Percentiles rank a stretch among this genome's conserved stretches.
Evolutionary conservation across 2,797 vertebrate species (phyloP).

Genomic region (Etheostoma perlongum): DNA sequence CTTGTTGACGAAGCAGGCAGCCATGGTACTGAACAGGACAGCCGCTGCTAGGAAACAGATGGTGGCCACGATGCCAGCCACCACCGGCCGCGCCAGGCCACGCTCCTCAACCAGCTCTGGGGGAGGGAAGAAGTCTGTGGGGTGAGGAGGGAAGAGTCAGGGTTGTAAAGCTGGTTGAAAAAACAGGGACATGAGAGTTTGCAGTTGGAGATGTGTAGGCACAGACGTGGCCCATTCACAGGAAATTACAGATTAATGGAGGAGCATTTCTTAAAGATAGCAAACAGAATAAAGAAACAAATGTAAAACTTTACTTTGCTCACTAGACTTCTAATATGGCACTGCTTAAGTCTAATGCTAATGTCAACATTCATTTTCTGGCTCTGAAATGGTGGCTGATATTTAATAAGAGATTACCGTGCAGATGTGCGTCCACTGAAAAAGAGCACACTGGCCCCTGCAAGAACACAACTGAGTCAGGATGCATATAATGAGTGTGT

Average conservation of each 20-base stretch:
- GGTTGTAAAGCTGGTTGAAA: neutral
- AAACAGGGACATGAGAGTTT: neutral
- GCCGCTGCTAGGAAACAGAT: conserved; percentile 98
- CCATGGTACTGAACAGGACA: conserved; percentile 96
- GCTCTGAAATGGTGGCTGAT: neutral
- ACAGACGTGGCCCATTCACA: neutral
- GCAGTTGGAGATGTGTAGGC: neutral
- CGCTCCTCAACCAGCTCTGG: conserved; percentile 95
- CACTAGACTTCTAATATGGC: neutral
- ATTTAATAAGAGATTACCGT: conserved; percentile 29
- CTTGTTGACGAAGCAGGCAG: conserved; percentile 98
- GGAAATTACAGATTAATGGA: neutral
- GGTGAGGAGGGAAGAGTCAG: conserved; percentile 9
- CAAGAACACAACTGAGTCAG: neutral
- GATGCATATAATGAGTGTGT: neutral
- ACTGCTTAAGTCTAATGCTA: neutral
- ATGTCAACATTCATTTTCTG: conserved; percentile 27
- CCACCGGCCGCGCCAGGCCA: conserved; percentile 93
- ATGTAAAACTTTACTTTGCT: neutral
- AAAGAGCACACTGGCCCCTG: neutral
- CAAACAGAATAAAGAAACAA: neutral
- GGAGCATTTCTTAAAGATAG: neutral
- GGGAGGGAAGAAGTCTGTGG: conserved; percentile 94
- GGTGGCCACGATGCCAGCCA: conserved; percentile 98
- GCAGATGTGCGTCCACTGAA: neutral